Conservation (phyloP, 2,888 invertebrate genomes). For the Drosophila merina region DNA sequence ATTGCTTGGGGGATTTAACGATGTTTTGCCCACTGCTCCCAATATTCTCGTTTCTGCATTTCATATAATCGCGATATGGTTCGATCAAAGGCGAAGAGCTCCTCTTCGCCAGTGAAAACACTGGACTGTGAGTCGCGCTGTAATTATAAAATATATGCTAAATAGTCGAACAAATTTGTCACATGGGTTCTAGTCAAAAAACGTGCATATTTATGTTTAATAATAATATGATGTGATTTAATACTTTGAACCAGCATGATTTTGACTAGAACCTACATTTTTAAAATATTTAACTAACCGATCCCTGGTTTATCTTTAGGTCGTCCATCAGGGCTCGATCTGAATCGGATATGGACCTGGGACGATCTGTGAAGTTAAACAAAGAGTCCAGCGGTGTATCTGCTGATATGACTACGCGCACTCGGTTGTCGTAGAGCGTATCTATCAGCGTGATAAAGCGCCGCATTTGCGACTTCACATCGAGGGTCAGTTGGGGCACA, state of each 20-base stretch:
- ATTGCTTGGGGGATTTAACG: slow-evolving; percentile 53
- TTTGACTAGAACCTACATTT: too few relatives aligned
- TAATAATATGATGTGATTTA: too few relatives aligned
- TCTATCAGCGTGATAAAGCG: slow-evolving; percentile 98
- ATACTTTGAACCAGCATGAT: too few relatives aligned
- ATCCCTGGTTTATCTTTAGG: slow-evolving; percentile 90
- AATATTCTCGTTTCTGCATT: slow-evolving; percentile 98
- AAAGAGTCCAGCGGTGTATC: slow-evolving; percentile 90
- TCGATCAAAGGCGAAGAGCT: slow-evolving; percentile 97
- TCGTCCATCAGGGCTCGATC: slow-evolving; percentile 97
- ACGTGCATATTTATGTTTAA: too few relatives aligned
- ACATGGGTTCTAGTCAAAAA: too few relatives aligned
- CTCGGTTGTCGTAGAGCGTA: slow-evolving; percentile 96
- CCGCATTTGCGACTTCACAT: slow-evolving; percentile 93
- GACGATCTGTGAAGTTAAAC: slow-evolving; percentile 84
- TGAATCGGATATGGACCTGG: slow-evolving; percentile 87
- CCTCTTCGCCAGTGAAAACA: slow-evolving; percentile 98
- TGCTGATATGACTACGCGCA: slow-evolving; percentile 93
- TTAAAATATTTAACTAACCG: background rate
- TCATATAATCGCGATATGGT: slow-evolving; percentile 96
- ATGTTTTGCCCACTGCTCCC: slow-evolving; percentile 91
- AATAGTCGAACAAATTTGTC: background rate
- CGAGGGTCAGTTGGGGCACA: slow-evolving; percentile 92
- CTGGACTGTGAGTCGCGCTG: slow-evolving; percentile 92
- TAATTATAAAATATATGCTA: slow-evolving; percentile 41